Conservation (phyloP, 2,113 vertebrate genomes). For the Solea senegalensis region DNA sequence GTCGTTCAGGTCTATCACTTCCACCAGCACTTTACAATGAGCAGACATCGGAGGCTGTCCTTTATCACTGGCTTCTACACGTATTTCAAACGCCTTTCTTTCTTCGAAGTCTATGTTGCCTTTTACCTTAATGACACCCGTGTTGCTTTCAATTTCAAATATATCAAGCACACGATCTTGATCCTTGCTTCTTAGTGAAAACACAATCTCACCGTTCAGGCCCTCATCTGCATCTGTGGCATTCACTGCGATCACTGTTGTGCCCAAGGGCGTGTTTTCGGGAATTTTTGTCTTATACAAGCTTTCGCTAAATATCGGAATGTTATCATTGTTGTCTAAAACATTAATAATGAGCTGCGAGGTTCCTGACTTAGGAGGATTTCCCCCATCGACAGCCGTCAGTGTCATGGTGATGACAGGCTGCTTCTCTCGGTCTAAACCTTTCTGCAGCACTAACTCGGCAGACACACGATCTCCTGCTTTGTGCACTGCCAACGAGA, state of each 20-base stretch:
- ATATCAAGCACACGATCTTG: conserved; percentile 66
- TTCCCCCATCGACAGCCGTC: conserved; percentile 79
- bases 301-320: conserved; percentile 78
- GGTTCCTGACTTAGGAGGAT: conserved; percentile 73
- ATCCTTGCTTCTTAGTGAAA: conserved; percentile 72
- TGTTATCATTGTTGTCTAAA: conserved; percentile 86
- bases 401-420: conserved; percentile 68
- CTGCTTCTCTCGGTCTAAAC: conserved; percentile 83
- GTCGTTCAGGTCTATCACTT: conserved; percentile 86
- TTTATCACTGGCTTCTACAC: conserved; percentile 81
- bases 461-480: conserved; percentile 75
- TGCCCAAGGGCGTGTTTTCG: conserved; percentile 75
- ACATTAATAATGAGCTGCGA: conserved; percentile 79
- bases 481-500: conserved; percentile 74
- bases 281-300: conserved; percentile 76
- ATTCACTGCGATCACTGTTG: conserved; percentile 67
- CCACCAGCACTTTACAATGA: conserved; percentile 83
- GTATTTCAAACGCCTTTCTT: conserved; percentile 82
- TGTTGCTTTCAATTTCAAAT: conserved; percentile 73
- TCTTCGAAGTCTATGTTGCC: conserved; percentile 83
- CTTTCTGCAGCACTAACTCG: conserved; percentile 84
- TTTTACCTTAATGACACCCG: conserved; percentile 66
- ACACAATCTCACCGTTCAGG: conserved; percentile 76
- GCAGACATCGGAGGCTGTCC: conserved; percentile 76
- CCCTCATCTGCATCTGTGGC: conserved; percentile 85